These are phyloP conservation scores for Eupeodes latifasciatus DNA, from an alignment of 2,888 invertebrate species.

Conservation along the genomic window DNA sequence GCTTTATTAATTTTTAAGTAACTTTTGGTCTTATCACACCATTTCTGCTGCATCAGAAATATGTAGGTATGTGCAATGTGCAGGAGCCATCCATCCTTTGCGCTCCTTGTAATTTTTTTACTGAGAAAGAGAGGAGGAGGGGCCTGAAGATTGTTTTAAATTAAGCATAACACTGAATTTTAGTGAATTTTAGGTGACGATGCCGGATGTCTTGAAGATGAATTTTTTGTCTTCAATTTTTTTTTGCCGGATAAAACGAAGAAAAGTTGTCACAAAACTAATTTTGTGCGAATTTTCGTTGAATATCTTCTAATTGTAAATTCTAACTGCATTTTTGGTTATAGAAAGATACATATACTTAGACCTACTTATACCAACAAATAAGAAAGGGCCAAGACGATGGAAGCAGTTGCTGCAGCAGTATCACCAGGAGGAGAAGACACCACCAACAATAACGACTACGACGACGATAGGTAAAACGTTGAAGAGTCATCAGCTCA, in stretches of 20 bases:
- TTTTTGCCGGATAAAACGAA: neutral
- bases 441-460: neutral
- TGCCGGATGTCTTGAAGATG: slow-evolving; percentile 22
- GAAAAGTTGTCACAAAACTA: slow-evolving; percentile 72
- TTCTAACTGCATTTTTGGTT: slow-evolving; percentile 61
- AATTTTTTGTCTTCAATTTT: neutral
- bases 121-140: too few relatives aligned
- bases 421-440: too few relatives aligned
- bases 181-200: slow-evolving; percentile 10
- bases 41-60: slow-evolving; percentile 7
- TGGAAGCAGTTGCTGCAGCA: too few relatives aligned
- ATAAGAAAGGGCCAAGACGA: slow-evolving; percentile 29
- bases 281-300: slow-evolving; percentile 62
- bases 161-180: slow-evolving; percentile 34
- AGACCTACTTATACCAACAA: neutral
- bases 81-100: neutral
- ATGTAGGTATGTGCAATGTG: neutral
- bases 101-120: slow-evolving; percentile 1
- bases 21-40: slow-evolving; percentile 69
- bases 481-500: slow-evolving; percentile 37
- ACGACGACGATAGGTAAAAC: neutral
- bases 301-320: slow-evolving; percentile 70
- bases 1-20: slow-evolving; percentile 70
- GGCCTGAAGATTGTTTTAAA: slow-evolving; percentile 38
- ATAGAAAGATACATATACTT: neutral